Percentiles rank a stretch among this genome's conserved stretches.
Evolutionary conservation across 1,140 invertebrate species (phyloP).

Genomic region (Frieseomelitta varia): DNA sequence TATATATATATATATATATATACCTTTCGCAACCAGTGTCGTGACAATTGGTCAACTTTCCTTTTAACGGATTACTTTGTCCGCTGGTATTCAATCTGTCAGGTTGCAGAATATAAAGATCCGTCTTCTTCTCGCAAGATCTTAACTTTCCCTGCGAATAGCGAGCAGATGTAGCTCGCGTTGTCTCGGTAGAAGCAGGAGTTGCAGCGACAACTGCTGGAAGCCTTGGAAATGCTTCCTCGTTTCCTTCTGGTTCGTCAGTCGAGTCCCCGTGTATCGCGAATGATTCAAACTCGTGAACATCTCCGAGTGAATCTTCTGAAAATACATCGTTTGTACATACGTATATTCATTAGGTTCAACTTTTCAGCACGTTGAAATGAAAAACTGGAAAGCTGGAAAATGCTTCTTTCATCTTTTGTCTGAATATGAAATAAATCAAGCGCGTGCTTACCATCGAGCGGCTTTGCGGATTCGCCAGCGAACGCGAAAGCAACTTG

Average conservation of each 20-base stretch:
- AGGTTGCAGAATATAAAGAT: conserved; percentile 93
- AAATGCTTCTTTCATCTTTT: too few species aligned
- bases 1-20: too few species aligned
- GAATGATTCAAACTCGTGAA: conserved; percentile 26
- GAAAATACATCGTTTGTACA: background rate
- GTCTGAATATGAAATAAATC: background rate
- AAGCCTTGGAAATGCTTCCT: conserved; percentile 58
- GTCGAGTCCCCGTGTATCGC: conserved; percentile 61
- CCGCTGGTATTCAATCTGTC: conserved; percentile 90
- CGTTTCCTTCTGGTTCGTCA: conserved; percentile 71
- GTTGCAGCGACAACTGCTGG: conserved; percentile 72
- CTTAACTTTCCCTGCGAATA: conserved; percentile 82
- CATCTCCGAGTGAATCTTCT: conserved; percentile 41
- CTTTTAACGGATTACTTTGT: conserved; percentile 89
- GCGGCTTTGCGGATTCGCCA: conserved; percentile 60
- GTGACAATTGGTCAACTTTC: conserved; percentile 95
- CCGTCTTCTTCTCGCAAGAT: conserved; percentile 93
- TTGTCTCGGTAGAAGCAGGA: conserved; percentile 75
- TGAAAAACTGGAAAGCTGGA: too few species aligned
- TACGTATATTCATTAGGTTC: too few species aligned
- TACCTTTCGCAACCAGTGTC: conserved; percentile 93
- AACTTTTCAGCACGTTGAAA: too few species aligned
- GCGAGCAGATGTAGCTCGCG: conserved; percentile 74
- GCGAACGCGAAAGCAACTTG: conserved; percentile 74
- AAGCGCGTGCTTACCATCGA: conserved; percentile 34